Base-by-base conservation (phyloP, 1,140 invertebrate species). In the Monochamus saltuarius region DNA sequence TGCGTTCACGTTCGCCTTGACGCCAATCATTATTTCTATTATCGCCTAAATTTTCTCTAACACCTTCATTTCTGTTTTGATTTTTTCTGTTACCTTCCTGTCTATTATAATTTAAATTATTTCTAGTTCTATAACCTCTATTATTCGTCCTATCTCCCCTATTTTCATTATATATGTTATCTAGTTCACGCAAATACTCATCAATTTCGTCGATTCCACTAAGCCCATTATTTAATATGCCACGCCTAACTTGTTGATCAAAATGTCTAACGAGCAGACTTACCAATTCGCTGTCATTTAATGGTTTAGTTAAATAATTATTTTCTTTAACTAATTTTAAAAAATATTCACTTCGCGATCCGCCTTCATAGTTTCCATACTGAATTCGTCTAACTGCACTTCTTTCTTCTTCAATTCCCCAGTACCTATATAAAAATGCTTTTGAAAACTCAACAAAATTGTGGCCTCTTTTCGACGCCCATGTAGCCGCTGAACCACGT, bases 171-270 rank as follows among this genome's bases (percentile, higher is more conserved):
- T 22, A 50, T 7, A 19, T 50, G n/a, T 17, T 19, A 2, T 50
- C 47, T 7, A 50, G 8, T 17, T 50, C 19, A 2, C 19, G 47
- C 7, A 50, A 50, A 35, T 17, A 50, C 8, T 14, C 14, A 17
- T 50, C 47, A 19, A 50, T 19, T 8, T 50, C 47, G 19, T 50
- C 47, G 8, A 50, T 35, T 35, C 13, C 19, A n/a, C 14, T 13
- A 22, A 50, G 19, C 8, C 47, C 11, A 14, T 22, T 19, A 16
- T 13, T 50, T n/a, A 50, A 13, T 17, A 50, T 50, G 14, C 47
- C 47, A 13, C 47, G 13, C 47, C 22, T 10, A 50, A 50, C 22
- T 13, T 50, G 13, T 50, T 13, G 17, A n/a, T 13, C 7, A 50
- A 50, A 50, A 35, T 50, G 47, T 11, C 22, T 50, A 22, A 7